Conservation (phyloP, 2,113 vertebrate species). For the Oenanthe melanoleuca region DNA sequence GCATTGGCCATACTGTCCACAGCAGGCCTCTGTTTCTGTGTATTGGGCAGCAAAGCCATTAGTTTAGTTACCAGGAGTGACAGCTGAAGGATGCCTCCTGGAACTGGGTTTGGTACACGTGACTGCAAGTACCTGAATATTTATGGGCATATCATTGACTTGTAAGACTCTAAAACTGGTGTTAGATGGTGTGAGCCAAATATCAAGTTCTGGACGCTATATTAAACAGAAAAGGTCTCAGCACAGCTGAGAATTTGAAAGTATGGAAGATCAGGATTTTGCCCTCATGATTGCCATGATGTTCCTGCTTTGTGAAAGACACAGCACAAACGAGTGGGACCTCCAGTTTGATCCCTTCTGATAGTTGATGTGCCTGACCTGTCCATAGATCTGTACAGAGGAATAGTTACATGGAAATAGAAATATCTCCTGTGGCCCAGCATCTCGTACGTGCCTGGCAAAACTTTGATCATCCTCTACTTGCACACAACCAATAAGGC, state of each 20-base stretch:
- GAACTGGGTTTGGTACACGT: fast-evolving
- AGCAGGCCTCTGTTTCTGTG: not conserved
- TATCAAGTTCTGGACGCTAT: not conserved
- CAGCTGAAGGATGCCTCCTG: not conserved
- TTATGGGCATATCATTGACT: not conserved
- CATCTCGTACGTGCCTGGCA: not conserved
- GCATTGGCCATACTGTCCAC: not conserved
- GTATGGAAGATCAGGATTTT: not conserved
- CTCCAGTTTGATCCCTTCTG: not conserved
- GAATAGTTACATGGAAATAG: not conserved
- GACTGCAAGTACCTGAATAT: not conserved
- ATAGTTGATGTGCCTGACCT: not conserved
- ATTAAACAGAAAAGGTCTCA: not conserved
- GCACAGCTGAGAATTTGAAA: not conserved
- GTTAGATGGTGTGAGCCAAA: not conserved
- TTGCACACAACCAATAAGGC: not conserved
- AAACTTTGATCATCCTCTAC: not conserved
- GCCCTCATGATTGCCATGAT: not conserved
- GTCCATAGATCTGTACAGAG: not conserved
- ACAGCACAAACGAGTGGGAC: not conserved
- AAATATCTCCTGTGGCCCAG: not conserved
- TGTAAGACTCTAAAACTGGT: not conserved
- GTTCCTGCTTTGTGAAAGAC: not conserved
- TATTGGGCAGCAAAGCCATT: not conserved
- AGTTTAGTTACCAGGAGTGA: not conserved